These are phyloP conservation scores for Crambe crambe DNA, from an alignment of 37 sponge, comb jelly and placozoan species.

Conservation along the genomic window DNA sequence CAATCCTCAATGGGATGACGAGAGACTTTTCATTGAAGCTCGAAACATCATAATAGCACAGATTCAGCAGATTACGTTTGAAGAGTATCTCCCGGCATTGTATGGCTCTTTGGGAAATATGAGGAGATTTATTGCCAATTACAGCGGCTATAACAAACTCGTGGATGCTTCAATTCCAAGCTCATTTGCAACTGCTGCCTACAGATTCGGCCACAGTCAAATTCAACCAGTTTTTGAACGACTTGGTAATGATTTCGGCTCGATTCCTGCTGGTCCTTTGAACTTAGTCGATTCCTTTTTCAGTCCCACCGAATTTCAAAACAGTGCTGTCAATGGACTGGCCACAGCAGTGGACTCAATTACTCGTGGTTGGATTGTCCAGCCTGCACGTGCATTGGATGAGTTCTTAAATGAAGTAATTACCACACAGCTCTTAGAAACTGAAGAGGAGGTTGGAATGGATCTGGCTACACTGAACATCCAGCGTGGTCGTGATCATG, in stretches of 20 bases:
- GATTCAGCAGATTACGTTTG: conserved; percentile 80
- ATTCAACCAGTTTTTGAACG: conserved; percentile 61
- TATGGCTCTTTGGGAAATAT: conserved; percentile 50
- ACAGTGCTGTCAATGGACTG: conserved; percentile 59
- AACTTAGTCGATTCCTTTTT: conserved; percentile 59
- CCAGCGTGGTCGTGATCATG: conserved; percentile 90
- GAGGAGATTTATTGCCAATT: conserved; percentile 41
- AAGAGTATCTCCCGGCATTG: conserved; percentile 82
- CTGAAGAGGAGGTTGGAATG: conserved; percentile 7
- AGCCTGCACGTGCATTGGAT: conserved; percentile 49
- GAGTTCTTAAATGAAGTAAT: conserved; percentile 57
- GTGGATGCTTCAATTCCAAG: conserved; percentile 66
- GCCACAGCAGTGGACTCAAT: conserved; percentile 76
- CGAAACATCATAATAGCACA: conserved; percentile 81
- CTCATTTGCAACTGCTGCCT: too few species aligned
- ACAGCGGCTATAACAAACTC: conserved; percentile 52
- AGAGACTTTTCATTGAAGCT: conserved; percentile 77
- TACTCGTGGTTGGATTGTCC: conserved; percentile 59
- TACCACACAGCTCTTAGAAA: conserved; percentile 69
- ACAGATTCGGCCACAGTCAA: conserved; percentile 83
- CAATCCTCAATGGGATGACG: conserved; percentile 85
- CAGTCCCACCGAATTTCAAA: conserved; percentile 36
- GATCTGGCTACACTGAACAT: conserved; percentile 81
- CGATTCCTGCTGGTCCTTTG: conserved; percentile 44
- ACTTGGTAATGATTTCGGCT: conserved; percentile 32